Evolutionary conservation across 2,888 invertebrate species (phyloP).

Genomic region (Ennomos fuscantarius): DNA sequence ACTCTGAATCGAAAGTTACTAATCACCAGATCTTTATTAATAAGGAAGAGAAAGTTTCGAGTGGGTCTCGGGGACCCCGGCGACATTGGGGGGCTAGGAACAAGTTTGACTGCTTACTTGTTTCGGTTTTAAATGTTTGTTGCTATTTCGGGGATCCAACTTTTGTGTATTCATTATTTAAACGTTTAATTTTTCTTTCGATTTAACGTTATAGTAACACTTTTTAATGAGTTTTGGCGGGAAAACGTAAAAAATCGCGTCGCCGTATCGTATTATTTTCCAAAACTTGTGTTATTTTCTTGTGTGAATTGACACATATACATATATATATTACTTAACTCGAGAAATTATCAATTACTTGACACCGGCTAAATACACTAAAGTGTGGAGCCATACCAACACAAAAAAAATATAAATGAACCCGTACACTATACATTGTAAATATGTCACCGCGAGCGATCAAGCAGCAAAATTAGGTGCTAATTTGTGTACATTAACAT

Average conservation of each 20-base stretch:
- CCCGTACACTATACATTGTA: slow-evolving; percentile 10
- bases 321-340: no score
- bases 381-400: no score
- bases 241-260: no score
- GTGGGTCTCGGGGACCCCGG: slow-evolving; percentile 30
- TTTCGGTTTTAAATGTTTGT: slow-evolving; percentile 20
- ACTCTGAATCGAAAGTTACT: slow-evolving; percentile 77
- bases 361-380: no score
- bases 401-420: no score
- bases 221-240: no score
- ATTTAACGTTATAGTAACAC: no score
- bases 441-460: slow-evolving; percentile 25
- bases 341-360: no score
- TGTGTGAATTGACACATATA: no score
- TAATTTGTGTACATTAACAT: slow-evolving; percentile 34
- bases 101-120: slow-evolving; percentile 21
- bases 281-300: no score
- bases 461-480: slow-evolving; percentile 26
- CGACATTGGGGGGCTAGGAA: slow-evolving; percentile 12
- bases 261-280: no score
- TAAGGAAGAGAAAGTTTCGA: slow-evolving; percentile 52
- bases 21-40: slow-evolving; percentile 77
- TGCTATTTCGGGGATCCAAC: slow-evolving; percentile 20
- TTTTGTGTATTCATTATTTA: not conserved
- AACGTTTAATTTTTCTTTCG: no score